phyloP scores from a whole-genome alignment of 1,140 invertebrate genomes.

The Platyscapa corneri region DNA sequence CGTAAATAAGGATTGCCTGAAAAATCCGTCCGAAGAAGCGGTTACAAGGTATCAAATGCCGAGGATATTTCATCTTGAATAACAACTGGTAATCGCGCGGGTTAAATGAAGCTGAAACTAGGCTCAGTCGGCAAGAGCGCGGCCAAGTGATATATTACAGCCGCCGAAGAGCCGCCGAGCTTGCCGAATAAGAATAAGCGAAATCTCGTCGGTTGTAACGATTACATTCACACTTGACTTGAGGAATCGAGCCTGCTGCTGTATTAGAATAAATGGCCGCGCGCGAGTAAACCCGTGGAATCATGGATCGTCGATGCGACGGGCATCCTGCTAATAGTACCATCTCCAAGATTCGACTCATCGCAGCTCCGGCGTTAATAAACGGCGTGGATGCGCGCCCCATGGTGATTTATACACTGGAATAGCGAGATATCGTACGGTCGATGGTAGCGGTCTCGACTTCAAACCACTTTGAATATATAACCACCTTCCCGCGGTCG shows the following conservation, averaged over 20 bases:
- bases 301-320: conserved; percentile 1
- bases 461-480: conserved; percentile 28
- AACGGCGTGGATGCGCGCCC: conserved; percentile 61
- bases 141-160: not conserved
- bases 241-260: not conserved
- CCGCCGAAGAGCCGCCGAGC: not conserved
- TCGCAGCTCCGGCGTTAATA: conserved; percentile 62
- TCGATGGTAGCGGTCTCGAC: conserved; percentile 49
- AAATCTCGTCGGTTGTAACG: not conserved
- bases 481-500: conserved; percentile 57
- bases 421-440: conserved; percentile 58
- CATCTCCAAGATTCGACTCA: conserved; percentile 59
- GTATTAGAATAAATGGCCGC: not conserved
- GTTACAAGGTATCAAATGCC: not conserved
- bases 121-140: no score
- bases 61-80: not conserved
- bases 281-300: conserved; percentile 22
- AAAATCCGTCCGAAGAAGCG: not conserved
- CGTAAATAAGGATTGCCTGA: not conserved
- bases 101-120: not conserved
- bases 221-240: not conserved
- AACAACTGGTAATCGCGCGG: not conserved
- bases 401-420: conserved; percentile 63
- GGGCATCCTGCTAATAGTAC: conserved; percentile 37
- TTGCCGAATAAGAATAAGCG: not conserved